Evolutionary conservation across 2,797 vertebrate species (phyloP).

Genomic region (Pseudochromis fuscus): DNA sequence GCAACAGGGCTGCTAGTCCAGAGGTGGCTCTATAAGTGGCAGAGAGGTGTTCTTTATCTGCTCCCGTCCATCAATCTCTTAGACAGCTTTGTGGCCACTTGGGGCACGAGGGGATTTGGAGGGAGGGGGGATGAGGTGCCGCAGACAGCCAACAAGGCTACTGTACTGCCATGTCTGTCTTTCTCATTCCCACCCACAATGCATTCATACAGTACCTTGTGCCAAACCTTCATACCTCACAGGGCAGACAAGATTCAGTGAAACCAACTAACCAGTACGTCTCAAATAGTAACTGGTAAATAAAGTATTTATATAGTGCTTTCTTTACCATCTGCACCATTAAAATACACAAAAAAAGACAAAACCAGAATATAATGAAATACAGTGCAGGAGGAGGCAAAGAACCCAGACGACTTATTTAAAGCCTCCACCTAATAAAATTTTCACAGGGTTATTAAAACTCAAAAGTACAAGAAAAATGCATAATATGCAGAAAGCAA

Average conservation of each 20-base stretch:
- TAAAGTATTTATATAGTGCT: too few relatives aligned
- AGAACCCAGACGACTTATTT: too few relatives aligned
- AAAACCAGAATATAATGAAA: too few relatives aligned
- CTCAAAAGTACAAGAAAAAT: too few relatives aligned
- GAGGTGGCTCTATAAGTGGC: conserved; percentile 42
- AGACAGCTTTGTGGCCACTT: conserved; percentile 50
- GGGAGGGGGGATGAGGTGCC: neutral
- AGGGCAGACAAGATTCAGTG: conserved; percentile 23
- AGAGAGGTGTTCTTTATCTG: conserved; percentile 40
- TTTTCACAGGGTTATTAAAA: too few relatives aligned
- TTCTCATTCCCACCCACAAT: conserved; percentile 25
- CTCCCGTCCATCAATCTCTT: conserved; percentile 39
- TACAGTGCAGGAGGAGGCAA: too few relatives aligned
- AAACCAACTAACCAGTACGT: conserved; percentile 15
- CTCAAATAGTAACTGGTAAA: too few relatives aligned
- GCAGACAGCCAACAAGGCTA: conserved; percentile 14
- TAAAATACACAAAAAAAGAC: too few relatives aligned
- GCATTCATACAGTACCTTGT: conserved; percentile 16
- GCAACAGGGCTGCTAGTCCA: conserved; percentile 23
- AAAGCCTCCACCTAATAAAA: too few relatives aligned
- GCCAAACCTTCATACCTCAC: conserved; percentile 27
- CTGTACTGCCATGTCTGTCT: conserved; percentile 11
- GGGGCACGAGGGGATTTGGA: neutral
- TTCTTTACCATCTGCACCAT: too few relatives aligned
- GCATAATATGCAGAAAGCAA: too few relatives aligned